These are phyloP conservation scores for Austrofundulus limnaeus DNA, from an alignment of 2,113 vertebrate species.

Conservation along the genomic window DNA sequence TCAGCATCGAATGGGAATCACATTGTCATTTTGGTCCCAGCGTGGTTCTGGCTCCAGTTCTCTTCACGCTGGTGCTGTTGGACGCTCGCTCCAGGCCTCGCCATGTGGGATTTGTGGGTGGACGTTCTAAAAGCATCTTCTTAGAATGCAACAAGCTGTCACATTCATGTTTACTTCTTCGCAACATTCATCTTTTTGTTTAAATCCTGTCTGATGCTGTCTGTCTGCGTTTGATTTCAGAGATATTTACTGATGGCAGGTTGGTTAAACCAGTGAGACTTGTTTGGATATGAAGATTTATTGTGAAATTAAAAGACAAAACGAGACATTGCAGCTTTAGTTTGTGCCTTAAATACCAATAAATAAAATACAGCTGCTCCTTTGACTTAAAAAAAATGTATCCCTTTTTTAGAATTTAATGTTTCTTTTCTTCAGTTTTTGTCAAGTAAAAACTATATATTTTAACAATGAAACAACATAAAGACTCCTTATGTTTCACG, in stretches of 20 bases:
- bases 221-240: slow-evolving; percentile 1
- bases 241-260: no score
- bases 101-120: background rate
- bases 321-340: slow-evolving; percentile 3
- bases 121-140: background rate
- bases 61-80: no score
- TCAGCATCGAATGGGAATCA: no score
- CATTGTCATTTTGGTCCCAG: no score
- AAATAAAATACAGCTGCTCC: slow-evolving; percentile 7
- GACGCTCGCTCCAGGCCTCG: background rate
- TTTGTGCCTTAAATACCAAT: background rate
- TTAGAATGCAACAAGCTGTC: background rate
- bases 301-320: slow-evolving; percentile 17
- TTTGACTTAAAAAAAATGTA: slow-evolving; percentile 11
- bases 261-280: no score
- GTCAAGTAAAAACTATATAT: no score
- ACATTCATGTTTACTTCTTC: background rate
- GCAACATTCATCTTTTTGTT: background rate
- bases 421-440: no score
- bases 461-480: background rate
- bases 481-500: background rate
- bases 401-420: no score
- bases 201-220: background rate
- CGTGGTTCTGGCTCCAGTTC: no score
- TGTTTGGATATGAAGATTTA: no score